Evolutionary conservation across 2,797 vertebrate species (phyloP).

Genomic region (Coregonus suidteri): DNA sequence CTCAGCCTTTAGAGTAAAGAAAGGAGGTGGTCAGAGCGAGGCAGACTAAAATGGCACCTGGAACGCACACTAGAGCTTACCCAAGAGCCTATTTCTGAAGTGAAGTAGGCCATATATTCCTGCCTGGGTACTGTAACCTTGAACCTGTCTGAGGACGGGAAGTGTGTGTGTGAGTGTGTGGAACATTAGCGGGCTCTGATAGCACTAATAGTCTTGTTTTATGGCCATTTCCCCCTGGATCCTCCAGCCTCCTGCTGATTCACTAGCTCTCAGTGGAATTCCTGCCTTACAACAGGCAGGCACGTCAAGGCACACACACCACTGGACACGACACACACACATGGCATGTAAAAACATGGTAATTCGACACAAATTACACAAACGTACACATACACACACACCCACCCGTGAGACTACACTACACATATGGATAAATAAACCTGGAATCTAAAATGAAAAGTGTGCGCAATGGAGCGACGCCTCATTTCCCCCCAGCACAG

Average conservation of each 20-base stretch:
- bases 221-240: constrained; percentile 63
- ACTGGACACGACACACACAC: constrained; percentile 37
- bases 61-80: constrained; percentile 16
- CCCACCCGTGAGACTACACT: constrained; percentile 20
- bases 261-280: constrained; percentile 65
- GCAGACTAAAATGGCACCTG: constrained; percentile 30
- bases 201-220: constrained; percentile 56
- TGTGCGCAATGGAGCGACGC: constrained; percentile 25
- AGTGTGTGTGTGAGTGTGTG: constrained; percentile 16
- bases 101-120: constrained; percentile 23
- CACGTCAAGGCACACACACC: constrained; percentile 53
- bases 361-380: background rate
- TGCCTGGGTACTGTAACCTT: constrained; percentile 24
- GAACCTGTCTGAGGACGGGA: constrained; percentile 30
- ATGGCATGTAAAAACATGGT: background rate
- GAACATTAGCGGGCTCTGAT: constrained; percentile 44
- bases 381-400: constrained; percentile 9
- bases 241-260: constrained; percentile 67
- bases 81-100: constrained; percentile 17
- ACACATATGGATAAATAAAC: constrained; percentile 51
- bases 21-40: constrained; percentile 29
- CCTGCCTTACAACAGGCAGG: constrained; percentile 63
- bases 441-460: constrained; percentile 24
- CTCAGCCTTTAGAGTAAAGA: background rate
- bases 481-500: constrained; percentile 20